These are phyloP conservation scores for Parasteatoda lunata DNA, from an alignment of 2,888 invertebrate genomes.

Conservation along the genomic window DNA sequence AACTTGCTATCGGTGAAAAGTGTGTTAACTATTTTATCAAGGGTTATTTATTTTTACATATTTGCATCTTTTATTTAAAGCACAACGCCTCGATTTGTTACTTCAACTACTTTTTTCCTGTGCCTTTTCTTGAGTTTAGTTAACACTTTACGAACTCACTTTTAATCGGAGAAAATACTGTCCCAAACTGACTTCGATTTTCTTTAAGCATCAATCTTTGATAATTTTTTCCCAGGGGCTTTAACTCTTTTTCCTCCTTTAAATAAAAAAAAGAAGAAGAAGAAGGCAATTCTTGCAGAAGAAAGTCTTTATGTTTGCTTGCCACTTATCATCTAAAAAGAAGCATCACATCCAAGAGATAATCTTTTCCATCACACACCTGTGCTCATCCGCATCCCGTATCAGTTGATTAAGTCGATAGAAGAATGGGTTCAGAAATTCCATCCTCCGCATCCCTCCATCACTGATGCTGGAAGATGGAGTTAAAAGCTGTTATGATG, in stretches of 20 bases:
- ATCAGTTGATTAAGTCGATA: slow-evolving; percentile 1
- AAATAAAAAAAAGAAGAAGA: not conserved
- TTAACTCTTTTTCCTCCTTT: not conserved
- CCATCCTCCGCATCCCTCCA: not conserved
- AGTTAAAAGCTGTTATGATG: not conserved
- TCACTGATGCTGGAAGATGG: not conserved
- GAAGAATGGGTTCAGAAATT: slow-evolving; percentile 5
- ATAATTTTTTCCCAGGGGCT: not conserved
- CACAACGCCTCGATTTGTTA: too few species aligned
- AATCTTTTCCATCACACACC: not conserved
- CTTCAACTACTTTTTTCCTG: too few species aligned
- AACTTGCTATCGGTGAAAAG: too few species aligned
- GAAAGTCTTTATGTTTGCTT: not conserved
- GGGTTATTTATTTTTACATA: too few species aligned
- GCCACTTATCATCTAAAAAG: slow-evolving; percentile 2
- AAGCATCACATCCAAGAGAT: not conserved
- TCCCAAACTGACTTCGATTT: not conserved
- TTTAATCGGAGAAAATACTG: not conserved
- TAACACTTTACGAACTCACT: too few species aligned
- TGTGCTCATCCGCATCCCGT: not conserved
- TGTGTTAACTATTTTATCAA: too few species aligned
- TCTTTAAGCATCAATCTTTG: not conserved
- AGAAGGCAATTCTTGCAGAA: not conserved
- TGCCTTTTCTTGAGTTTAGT: too few species aligned
- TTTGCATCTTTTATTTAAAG: too few species aligned